Evolutionary conservation across 2,113 vertebrate species (phyloP).

Genomic region (Andinoacara biseriatus): DNA sequence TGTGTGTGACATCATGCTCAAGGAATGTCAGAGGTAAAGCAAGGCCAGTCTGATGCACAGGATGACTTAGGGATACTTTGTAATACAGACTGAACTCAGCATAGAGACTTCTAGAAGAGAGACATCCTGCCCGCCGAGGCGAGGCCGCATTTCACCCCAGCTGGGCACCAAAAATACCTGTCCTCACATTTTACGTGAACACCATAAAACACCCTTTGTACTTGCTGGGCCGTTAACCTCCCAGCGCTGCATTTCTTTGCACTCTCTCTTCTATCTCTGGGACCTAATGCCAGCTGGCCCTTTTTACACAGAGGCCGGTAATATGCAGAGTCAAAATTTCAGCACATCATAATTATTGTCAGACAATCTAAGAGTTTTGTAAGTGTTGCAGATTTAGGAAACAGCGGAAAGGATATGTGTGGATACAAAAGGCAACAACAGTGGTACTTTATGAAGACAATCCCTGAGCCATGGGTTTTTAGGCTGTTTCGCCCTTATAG

Average conservation of each 20-base stretch:
- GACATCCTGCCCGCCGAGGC: conserved; percentile 13
- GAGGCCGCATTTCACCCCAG: conserved; percentile 30
- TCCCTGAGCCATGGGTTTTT: background rate
- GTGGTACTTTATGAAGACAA: background rate
- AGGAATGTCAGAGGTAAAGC: conserved; percentile 48
- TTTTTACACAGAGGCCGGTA: background rate
- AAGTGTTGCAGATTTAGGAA: conserved; percentile 9
- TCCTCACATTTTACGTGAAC: conserved; percentile 51
- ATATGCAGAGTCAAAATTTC: conserved; percentile 31
- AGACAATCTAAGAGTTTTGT: background rate
- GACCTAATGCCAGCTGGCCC: conserved; percentile 21
- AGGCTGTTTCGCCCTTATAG: conserved; percentile 13
- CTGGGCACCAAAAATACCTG: conserved; percentile 60
- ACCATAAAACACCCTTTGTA: conserved; percentile 65
- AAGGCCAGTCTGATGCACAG: conserved; percentile 16
- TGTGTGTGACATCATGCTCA: conserved; percentile 12
- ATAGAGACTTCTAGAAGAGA: conserved; percentile 23
- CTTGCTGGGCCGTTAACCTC: conserved; percentile 57
- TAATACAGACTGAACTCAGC: background rate
- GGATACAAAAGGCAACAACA: conserved; percentile 18
- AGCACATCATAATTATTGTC: conserved; percentile 15
- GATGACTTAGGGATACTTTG: conserved; percentile 10
- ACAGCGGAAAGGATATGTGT: background rate
- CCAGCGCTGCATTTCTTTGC: conserved; percentile 27
- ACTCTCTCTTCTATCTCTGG: conserved; percentile 24